Percentiles rank a stretch among this genome's conserved stretches.
Conservation (phyloP, 92 coral and sea anemone genomes). For the Phymanthus crucifer region DNA sequence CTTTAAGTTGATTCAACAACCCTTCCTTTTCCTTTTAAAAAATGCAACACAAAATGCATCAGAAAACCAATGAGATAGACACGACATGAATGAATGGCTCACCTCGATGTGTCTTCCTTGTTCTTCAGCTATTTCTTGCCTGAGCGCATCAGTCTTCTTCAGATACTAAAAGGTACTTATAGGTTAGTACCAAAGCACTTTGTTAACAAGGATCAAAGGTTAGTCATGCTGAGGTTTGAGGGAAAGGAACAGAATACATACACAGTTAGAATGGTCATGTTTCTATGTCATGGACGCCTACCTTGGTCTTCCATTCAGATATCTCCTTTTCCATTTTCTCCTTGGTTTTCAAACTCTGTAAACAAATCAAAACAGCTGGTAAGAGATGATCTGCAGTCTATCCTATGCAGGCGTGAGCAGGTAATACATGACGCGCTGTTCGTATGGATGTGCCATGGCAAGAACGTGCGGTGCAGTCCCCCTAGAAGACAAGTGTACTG, state of each 20-base stretch:
- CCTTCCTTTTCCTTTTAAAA: conserved; percentile 64
- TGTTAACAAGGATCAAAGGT: not conserved
- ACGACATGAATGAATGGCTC: not conserved
- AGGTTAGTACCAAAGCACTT: not conserved
- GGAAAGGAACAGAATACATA: too few relatives aligned
- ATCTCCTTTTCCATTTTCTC: conserved; percentile 68
- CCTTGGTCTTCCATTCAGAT: conserved; percentile 81
- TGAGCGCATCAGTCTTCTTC: conserved; percentile 61
- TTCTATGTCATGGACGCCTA: too few relatives aligned
- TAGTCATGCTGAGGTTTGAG: too few relatives aligned
- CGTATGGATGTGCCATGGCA: too few relatives aligned
- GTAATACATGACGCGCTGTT: too few relatives aligned
- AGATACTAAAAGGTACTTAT: conserved; percentile 41
- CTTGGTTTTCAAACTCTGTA: conserved; percentile 66
- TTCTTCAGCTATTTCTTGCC: conserved; percentile 52
- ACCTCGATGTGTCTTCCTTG: conserved; percentile 55
- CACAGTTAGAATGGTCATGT: too few relatives aligned
- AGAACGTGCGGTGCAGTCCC: too few relatives aligned
- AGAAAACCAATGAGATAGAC: not conserved
- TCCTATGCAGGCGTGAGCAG: not conserved
- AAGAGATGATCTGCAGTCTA: too few relatives aligned
- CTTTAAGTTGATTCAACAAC: conserved; percentile 50
- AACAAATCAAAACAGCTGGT: too few relatives aligned
- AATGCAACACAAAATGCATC: not conserved
- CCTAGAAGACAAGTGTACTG: too few relatives aligned